Evolutionary conservation across 2,113 vertebrate genomes (phyloP).

Genomic region (Sigmodon hispidus): DNA sequence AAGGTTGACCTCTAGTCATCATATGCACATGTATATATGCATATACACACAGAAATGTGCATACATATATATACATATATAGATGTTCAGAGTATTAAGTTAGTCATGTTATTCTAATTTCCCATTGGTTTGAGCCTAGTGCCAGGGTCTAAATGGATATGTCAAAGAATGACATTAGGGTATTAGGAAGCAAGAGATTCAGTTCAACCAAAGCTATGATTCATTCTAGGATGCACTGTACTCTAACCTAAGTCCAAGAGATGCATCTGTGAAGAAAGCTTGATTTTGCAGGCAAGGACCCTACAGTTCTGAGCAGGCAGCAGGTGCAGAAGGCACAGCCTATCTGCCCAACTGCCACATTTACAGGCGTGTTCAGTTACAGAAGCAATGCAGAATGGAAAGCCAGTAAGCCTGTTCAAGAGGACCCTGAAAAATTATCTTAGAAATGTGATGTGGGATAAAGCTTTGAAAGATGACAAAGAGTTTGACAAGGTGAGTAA

Average conservation of each 20-base stretch:
- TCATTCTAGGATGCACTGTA: not conserved
- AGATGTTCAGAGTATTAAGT: not conserved
- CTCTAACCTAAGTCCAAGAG: not conserved
- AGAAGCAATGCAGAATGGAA: not conserved
- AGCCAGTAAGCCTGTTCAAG: not conserved
- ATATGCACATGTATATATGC: not conserved
- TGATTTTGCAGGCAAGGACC: not conserved
- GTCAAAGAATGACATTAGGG: too few species aligned
- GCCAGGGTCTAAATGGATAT: not conserved
- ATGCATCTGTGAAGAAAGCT: not conserved
- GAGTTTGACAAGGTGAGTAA: not conserved
- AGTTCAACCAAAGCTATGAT: not conserved
- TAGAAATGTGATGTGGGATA: not conserved
- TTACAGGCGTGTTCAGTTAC: not conserved
- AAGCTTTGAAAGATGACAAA: constrained; percentile 27
- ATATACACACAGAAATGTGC: not conserved
- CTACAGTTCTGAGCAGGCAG: not conserved
- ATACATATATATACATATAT: not conserved
- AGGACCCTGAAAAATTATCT: not conserved
- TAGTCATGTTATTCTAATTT: not conserved
- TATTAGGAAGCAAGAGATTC: not conserved
- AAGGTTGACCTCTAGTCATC: not conserved
- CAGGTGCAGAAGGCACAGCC: not conserved
- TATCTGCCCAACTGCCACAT: not conserved
- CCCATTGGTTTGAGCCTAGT: not conserved